A percentile compares a stretch with the other conserved stretches of the same genome.
Conservation (phyloP, 1,140 invertebrate species). For the Tenebrio molitor region DNA sequence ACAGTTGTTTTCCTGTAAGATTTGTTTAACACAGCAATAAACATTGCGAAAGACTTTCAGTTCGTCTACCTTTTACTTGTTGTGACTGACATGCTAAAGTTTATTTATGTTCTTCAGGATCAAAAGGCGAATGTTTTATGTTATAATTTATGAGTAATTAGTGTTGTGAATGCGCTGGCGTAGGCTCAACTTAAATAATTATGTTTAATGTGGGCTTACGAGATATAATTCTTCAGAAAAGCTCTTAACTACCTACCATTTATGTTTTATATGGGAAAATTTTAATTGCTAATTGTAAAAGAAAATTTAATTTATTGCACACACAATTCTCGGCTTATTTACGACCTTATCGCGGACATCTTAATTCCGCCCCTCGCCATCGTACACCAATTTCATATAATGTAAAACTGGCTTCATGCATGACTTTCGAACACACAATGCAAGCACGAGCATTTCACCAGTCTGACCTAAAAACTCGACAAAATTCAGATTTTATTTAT, state of each 20-base stretch:
- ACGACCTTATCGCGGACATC: constrained; percentile 28
- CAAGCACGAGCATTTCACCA: too few species aligned
- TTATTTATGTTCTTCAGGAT: constrained; percentile 62
- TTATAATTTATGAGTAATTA: constrained; percentile 57
- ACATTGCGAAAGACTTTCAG: constrained; percentile 57
- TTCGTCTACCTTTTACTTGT: constrained; percentile 61
- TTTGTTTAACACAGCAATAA: constrained; percentile 57
- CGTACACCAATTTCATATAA: neutral
- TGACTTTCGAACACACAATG: too few species aligned
- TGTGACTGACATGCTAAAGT: constrained; percentile 59
- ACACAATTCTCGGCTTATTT: constrained; percentile 28
- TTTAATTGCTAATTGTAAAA: constrained; percentile 43
- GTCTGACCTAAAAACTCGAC: too few species aligned
- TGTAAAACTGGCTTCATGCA: too few species aligned
- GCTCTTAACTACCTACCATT: constrained; percentile 44
- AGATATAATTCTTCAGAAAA: constrained; percentile 46
- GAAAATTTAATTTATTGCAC: constrained; percentile 44
- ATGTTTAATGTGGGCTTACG: constrained; percentile 59
- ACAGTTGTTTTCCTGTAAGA: constrained; percentile 59
- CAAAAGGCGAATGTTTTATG: constrained; percentile 63
- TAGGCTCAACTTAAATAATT: constrained; percentile 59
- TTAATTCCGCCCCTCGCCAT: constrained; percentile 23
- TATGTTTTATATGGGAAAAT: constrained; percentile 44
- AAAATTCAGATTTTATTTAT: too few species aligned
- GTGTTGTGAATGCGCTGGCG: constrained; percentile 49